Evolutionary conservation across 1,140 invertebrate genomes (phyloP), one percentile per base, ranked within the genome.

Genomic region (Nebria ingens): DNA sequence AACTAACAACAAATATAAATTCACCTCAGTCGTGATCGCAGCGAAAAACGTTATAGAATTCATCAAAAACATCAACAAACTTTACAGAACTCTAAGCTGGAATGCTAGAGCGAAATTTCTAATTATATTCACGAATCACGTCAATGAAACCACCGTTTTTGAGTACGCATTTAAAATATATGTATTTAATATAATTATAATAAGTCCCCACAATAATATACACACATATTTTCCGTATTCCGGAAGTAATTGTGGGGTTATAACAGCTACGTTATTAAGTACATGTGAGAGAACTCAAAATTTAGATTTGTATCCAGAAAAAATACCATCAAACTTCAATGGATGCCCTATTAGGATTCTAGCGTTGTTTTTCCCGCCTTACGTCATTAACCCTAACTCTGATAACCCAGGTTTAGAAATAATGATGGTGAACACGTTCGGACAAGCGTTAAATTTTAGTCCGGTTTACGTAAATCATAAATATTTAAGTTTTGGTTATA

Each of bases 21-120:
- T 45, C 17, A 3, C 9, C 17, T 45, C 6, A 4, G 17, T 12
- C 17, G 15, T 45, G 17, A 45, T 45, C 9, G 17, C 17, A 12
- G 40, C 17, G 17, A 45, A 45, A 45, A 17, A 45, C 17, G 6
- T 12, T 12, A 17, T 12, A 4, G 40, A 45, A 45, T 45, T 12
- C 17, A 45, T 12, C 9, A 11, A 17, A 11, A 45, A 45, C 15
- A 45, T 45, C 4, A 4, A 45, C 17, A 17, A 12, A 17, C 17
- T 45, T 45, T 45, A 45, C 40, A 9, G 40, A 45, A 45, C 40
- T 6, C 15, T 11, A 4, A 45, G 40, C 17, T 45, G 40, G 40
- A 45, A 45, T 17, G 40, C 40, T 9, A 45, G 40, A 45, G 40
- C 40, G 17, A 45, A 17, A 45, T 45, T 45, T 45, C 40, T 45